Percentiles rank a stretch among this genome's conserved stretches.
phyloP scores from a whole-genome alignment of 2,797 vertebrate genomes.

The Peromyscus attwateri region DNA sequence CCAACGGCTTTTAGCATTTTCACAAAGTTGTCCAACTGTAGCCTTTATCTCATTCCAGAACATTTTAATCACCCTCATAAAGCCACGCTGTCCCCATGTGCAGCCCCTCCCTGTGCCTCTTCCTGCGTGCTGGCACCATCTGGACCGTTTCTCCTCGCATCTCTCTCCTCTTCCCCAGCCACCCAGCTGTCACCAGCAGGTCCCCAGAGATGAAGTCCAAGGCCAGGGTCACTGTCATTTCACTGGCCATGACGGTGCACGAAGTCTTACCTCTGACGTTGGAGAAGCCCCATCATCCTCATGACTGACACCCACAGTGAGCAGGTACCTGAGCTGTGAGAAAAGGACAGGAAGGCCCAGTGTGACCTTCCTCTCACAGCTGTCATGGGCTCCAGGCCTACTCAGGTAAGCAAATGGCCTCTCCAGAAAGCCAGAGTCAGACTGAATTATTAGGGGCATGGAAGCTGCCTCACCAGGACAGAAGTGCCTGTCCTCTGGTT shows the following conservation, averaged over 20 bases:
- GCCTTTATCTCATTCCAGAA: conserved; percentile 12
- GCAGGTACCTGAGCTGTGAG: too few relatives aligned
- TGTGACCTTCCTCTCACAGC: neutral
- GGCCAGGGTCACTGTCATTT: neutral
- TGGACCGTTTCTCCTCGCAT: neutral
- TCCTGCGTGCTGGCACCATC: neutral
- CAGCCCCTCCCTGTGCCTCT: neutral
- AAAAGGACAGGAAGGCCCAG: neutral
- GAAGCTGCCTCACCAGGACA: neutral
- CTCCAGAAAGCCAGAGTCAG: neutral
- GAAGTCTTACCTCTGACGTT: neutral
- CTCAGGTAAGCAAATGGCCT: neutral
- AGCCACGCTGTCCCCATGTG: neutral
- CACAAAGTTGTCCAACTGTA: neutral
- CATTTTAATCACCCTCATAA: neutral
- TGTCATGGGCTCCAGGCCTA: neutral
- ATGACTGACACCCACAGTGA: neutral
- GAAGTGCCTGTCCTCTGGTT: neutral
- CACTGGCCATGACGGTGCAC: neutral
- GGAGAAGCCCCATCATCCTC: neutral
- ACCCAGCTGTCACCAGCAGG: neutral
- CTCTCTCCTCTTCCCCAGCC: neutral
- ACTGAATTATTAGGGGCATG: neutral
- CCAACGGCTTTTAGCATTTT: neutral
- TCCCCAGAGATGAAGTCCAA: neutral